Conservation (phyloP, 2,888 invertebrate genomes). For the Pyrrhosoma nymphula region DNA sequence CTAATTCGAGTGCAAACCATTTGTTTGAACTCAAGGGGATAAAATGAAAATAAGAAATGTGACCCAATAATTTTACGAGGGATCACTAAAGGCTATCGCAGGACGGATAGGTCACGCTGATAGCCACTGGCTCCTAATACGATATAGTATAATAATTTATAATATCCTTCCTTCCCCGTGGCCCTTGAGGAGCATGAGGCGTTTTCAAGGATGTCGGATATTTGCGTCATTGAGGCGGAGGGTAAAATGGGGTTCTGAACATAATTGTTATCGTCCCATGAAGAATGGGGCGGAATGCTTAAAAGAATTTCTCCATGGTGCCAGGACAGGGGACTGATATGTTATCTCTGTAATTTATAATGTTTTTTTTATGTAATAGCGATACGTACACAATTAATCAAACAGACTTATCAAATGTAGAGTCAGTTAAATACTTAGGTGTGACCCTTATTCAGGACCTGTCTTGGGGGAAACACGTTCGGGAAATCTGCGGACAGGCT, state of each 20-base stretch:
- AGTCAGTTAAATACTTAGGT: too few relatives aligned
- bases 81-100: background rate
- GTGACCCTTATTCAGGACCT: too few relatives aligned
- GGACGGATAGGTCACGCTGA: background rate
- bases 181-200: background rate
- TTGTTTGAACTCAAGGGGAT: background rate
- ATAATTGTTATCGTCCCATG: background rate
- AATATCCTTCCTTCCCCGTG: background rate
- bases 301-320: background rate
- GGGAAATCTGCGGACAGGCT: too few relatives aligned
- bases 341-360: background rate
- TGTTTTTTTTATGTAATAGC: too few relatives aligned
- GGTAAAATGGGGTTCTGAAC: background rate
- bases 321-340: background rate
- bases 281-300: background rate
- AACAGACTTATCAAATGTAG: too few relatives aligned
- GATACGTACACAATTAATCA: too few relatives aligned
- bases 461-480: too few relatives aligned
- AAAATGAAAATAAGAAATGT: background rate
- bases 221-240: background rate
- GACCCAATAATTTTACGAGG: slow-evolving; percentile 8
- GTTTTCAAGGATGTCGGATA: background rate
- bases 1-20: background rate
- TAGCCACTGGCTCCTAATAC: background rate
- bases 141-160: too few relatives aligned